These are phyloP conservation scores for Tolmerus cingulatus DNA, from an alignment of 2,888 invertebrate genomes.

Conservation along the genomic window DNA sequence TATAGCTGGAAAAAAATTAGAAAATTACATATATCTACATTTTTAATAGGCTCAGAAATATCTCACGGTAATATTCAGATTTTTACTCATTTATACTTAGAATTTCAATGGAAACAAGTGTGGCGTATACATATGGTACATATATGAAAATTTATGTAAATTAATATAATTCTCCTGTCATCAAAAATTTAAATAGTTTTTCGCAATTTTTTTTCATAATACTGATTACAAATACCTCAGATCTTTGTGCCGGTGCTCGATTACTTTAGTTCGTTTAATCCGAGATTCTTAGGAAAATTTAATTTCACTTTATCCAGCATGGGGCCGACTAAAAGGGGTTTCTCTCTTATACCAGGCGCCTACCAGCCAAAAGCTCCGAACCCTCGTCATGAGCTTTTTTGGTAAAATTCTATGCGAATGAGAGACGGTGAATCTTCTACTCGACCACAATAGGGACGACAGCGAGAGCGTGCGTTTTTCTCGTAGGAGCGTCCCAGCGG, in stretches of 20 bases:
- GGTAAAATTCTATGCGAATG: constrained; percentile 2
- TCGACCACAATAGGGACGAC: neutral
- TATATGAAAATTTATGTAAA: neutral
- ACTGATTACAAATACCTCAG: neutral
- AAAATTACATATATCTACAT: too few species aligned
- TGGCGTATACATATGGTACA: too few species aligned
- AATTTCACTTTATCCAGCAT: neutral
- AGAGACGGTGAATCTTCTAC: constrained; percentile 4
- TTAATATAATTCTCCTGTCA: neutral
- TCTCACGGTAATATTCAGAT: too few species aligned
- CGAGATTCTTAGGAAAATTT: constrained; percentile 5
- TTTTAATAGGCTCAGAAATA: too few species aligned
- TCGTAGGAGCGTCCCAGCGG: neutral
- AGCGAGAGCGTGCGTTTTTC: constrained; percentile 37
- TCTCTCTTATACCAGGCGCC: neutral
- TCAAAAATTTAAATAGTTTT: neutral
- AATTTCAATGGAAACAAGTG: too few species aligned
- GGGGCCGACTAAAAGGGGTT: neutral
- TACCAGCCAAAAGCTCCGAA: neutral
- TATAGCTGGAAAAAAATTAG: too few species aligned
- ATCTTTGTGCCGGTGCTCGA: neutral
- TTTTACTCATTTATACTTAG: too few species aligned
- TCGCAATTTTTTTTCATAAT: neutral
- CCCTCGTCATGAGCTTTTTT: constrained; percentile 1
- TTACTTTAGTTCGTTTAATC: neutral